A percentile compares a stretch with the other conserved stretches of the same genome.
phyloP scores from a whole-genome alignment of 1,140 invertebrate genomes.

The Thalassaphorura encarpata region DNA sequence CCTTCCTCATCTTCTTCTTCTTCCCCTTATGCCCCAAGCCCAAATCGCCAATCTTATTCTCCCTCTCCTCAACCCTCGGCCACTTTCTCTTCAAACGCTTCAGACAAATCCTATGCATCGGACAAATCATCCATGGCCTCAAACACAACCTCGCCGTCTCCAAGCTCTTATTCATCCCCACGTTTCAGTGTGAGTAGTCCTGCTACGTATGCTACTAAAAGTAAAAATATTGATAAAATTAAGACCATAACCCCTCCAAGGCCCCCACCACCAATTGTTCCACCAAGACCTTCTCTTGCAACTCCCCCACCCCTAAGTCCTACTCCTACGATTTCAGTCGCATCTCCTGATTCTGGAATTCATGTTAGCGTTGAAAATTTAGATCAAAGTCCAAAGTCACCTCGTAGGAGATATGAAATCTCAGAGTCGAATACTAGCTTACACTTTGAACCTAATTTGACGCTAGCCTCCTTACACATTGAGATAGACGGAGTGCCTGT shows the following conservation, averaged over 20 bases:
- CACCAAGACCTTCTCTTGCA: conserved; percentile 9
- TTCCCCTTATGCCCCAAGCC: background rate
- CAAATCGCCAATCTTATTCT: background rate
- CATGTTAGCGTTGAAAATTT: background rate
- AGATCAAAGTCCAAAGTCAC: background rate
- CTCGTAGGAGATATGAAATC: background rate
- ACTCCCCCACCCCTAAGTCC: background rate
- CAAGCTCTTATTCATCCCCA: background rate
- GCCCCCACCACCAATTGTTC: conserved; percentile 1
- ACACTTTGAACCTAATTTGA: background rate
- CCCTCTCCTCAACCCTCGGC: background rate
- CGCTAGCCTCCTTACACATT: conserved; percentile 2
- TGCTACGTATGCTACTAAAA: background rate
- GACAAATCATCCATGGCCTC: background rate
- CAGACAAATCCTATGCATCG: background rate
- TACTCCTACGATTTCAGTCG: background rate
- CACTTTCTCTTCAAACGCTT: background rate
- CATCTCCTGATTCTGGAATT: background rate
- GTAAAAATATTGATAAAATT: background rate
- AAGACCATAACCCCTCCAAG: background rate
- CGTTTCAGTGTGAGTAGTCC: background rate
- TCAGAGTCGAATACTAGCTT: background rate
- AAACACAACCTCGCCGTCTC: background rate
- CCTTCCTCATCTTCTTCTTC: background rate
- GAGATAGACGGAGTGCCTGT: conserved; percentile 6